Conservation (phyloP, 2,797 vertebrate species). For the Diplodus sargus region DNA sequence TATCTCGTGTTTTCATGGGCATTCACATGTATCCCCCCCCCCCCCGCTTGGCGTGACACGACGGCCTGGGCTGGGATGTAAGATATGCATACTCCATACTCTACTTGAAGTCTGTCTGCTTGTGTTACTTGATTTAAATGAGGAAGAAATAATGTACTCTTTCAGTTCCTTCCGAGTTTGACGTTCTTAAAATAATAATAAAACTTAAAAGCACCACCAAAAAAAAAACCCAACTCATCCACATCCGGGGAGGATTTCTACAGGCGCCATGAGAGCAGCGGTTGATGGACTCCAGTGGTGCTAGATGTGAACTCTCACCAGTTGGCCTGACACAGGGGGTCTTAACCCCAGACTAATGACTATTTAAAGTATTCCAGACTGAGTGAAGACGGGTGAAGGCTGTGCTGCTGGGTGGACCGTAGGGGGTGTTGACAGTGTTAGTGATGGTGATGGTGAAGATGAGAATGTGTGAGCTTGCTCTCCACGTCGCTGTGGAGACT, state of each 20-base stretch:
- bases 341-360: constrained; percentile 31
- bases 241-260: constrained; percentile 8
- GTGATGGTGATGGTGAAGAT: constrained; percentile 3
- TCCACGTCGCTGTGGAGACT: not conserved
- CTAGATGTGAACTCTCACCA: constrained; percentile 61
- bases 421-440: constrained; percentile 6
- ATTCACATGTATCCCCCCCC: constrained; percentile 64
- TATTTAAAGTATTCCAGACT: constrained; percentile 56
- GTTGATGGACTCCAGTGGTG: constrained; percentile 60
- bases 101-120: constrained; percentile 78
- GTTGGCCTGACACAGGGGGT: constrained; percentile 41
- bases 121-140: constrained; percentile 63
- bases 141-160: constrained; percentile 54
- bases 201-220: constrained; percentile 55
- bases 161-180: constrained; percentile 42
- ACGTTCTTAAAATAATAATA: constrained; percentile 38
- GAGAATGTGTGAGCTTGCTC: constrained; percentile 41
- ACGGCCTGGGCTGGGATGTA: constrained; percentile 54
- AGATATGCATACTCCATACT: constrained; percentile 74
- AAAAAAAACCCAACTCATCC: constrained; percentile 43
- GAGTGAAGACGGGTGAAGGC: constrained; percentile 27
- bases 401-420: constrained; percentile 43
- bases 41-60: constrained; percentile 40
- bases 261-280: constrained; percentile 9
- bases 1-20: constrained; percentile 66